These are phyloP conservation scores for Dendrocopos noguchii DNA, from an alignment of 2,113 vertebrate species.

Conservation along the genomic window DNA sequence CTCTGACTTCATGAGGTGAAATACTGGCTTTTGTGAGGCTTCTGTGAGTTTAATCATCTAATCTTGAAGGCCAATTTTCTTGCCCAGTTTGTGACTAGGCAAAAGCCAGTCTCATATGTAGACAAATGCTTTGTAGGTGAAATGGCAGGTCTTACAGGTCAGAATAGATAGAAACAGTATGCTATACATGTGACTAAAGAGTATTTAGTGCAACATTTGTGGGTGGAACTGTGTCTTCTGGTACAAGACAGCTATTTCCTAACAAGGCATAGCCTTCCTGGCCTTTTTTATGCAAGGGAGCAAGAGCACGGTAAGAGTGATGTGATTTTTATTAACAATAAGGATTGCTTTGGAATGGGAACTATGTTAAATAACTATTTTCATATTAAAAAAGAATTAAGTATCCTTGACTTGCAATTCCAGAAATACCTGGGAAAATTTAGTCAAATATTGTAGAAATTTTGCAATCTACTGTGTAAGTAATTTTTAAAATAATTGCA, in stretches of 20 bases:
- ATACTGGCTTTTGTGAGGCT: background rate
- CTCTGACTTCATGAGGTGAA: background rate
- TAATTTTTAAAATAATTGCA: background rate
- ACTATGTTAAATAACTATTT: background rate
- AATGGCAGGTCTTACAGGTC: background rate
- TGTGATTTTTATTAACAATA: too few species aligned
- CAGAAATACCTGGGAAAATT: background rate
- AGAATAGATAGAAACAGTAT: background rate
- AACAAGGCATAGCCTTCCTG: background rate
- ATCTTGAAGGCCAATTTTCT: background rate
- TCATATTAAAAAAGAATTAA: background rate
- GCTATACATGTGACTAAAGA: background rate
- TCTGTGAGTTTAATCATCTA: background rate
- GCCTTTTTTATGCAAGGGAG: background rate
- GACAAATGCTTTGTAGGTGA: background rate
- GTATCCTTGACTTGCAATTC: background rate
- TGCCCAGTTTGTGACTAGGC: background rate
- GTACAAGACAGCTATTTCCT: background rate
- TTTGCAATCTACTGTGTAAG: background rate
- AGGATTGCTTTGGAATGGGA: background rate
- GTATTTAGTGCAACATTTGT: background rate
- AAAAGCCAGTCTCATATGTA: background rate
- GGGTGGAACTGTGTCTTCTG: background rate
- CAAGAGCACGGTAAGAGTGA: background rate
- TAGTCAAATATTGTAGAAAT: background rate